These are phyloP conservation scores for Ascaphus truei DNA, from an alignment of 2,113 vertebrate species.

Conservation along the genomic window DNA sequence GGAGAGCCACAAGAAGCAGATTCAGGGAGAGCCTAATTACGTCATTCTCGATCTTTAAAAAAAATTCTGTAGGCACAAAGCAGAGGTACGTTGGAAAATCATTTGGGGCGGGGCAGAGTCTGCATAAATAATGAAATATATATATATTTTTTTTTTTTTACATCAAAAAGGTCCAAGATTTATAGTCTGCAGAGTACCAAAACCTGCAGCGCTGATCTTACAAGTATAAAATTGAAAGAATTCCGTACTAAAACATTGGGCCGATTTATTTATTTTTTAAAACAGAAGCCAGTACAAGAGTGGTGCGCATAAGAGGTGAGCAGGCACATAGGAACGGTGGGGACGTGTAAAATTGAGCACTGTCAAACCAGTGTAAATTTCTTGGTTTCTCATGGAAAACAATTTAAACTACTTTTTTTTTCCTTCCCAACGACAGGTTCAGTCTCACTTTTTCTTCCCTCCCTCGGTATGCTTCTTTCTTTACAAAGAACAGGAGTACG, in stretches of 20 bases:
- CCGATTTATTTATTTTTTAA: constrained; percentile 71
- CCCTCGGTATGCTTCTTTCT: constrained; percentile 47
- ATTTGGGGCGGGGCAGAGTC: constrained; percentile 45
- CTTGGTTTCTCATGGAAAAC: constrained; percentile 88
- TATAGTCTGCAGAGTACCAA: constrained; percentile 70
- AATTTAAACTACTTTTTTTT: constrained; percentile 69
- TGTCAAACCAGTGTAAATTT: constrained; percentile 87
- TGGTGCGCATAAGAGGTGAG: constrained; percentile 49
- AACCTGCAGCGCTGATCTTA: constrained; percentile 72
- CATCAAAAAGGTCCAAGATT: constrained; percentile 64
- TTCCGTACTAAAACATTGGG: constrained; percentile 71
- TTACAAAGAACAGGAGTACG: constrained; percentile 46
- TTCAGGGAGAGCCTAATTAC: constrained; percentile 53
- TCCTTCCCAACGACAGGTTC: constrained; percentile 57
- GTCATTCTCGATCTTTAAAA: constrained; percentile 60
- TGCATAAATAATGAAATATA: constrained; percentile 62
- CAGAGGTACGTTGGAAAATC: constrained; percentile 51
- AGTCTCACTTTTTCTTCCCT: constrained; percentile 50
- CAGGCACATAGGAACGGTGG: constrained; percentile 81
- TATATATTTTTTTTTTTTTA: constrained; percentile 52
- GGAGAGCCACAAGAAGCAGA: constrained; percentile 62
- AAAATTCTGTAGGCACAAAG: constrained; percentile 63
- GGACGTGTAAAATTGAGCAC: constrained; percentile 74
- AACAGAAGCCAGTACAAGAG: constrained; percentile 64
- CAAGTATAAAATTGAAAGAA: constrained; percentile 75